Evolutionary conservation across 1,140 invertebrate species (phyloP).

Genomic region (Drosophila mauritiana): DNA sequence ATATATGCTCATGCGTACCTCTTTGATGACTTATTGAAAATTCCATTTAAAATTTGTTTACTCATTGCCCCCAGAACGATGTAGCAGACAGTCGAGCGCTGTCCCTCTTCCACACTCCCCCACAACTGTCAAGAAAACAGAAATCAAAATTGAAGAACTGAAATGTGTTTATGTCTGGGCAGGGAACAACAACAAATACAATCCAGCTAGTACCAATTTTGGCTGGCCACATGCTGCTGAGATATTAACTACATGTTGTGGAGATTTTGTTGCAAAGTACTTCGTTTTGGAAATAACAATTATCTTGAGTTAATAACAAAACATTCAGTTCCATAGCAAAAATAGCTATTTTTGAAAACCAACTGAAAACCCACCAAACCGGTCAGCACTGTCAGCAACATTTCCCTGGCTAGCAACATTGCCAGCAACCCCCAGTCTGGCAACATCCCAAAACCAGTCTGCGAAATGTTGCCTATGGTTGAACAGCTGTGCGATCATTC

Average conservation of each 20-base stretch:
- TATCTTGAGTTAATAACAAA: too few species aligned
- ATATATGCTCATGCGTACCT: conserved; percentile 36
- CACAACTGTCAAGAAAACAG: conserved; percentile 65
- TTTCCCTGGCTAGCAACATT: conserved; percentile 23
- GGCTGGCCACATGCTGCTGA: conserved; percentile 31
- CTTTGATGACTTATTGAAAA: conserved; percentile 83
- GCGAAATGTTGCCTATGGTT: conserved; percentile 26
- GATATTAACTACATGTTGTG: not conserved
- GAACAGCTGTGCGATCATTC: conserved; percentile 39
- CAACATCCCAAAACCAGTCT: conserved; percentile 42
- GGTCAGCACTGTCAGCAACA: conserved; percentile 16
- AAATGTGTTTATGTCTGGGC: conserved; percentile 77
- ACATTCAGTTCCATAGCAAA: not conserved
- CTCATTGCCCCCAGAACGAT: conserved; percentile 71
- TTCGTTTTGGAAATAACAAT: too few species aligned
- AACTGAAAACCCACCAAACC: not conserved
- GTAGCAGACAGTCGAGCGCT: conserved; percentile 36
- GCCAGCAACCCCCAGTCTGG: conserved; percentile 22
- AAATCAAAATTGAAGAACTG: conserved; percentile 65
- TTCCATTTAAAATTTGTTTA: conserved; percentile 84
- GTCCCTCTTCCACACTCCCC: conserved; percentile 19
- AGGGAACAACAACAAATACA: conserved; percentile 33
- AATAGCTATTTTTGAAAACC: not conserved
- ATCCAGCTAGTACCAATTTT: conserved; percentile 30
- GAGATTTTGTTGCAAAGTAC: not conserved